A percentile compares a stretch with the other conserved stretches of the same genome.
phyloP scores from a whole-genome alignment of 2,888 invertebrate genomes.

The Drosophila silvestris region DNA sequence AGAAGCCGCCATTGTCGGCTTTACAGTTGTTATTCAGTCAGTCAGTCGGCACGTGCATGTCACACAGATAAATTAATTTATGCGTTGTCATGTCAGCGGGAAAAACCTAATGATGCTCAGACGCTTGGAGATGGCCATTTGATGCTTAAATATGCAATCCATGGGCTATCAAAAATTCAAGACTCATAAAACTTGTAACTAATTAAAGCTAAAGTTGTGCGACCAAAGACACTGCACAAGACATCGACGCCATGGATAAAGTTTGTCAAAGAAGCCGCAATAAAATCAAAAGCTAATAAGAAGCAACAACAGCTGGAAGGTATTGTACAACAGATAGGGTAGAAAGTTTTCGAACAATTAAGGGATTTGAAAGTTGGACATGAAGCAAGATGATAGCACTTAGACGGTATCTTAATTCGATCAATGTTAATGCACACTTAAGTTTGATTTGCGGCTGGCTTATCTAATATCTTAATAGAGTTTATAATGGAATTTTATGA shows the following conservation, averaged over 20 bases:
- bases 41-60: constrained; percentile 30
- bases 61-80: constrained; percentile 47
- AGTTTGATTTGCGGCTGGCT: constrained; percentile 19
- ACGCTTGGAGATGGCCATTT: constrained; percentile 9
- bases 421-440: constrained; percentile 41
- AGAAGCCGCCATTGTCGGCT: constrained; percentile 20
- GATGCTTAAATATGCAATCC: constrained; percentile 46
- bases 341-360: constrained; percentile 57
- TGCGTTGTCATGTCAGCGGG: constrained; percentile 49
- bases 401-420: constrained; percentile 37
- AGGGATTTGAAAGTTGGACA: constrained; percentile 56
- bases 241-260: constrained; percentile 30
- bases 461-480: constrained; percentile 31
- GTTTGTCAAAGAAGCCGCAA: constrained; percentile 54
- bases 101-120: constrained; percentile 16
- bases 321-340: constrained; percentile 29
- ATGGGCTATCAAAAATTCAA: constrained; percentile 52
- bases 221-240: constrained; percentile 14
- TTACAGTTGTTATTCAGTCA: constrained; percentile 28
- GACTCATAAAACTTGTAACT: constrained; percentile 53
- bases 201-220: constrained; percentile 47
- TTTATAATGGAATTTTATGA: constrained; percentile 10
- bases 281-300: constrained; percentile 48
- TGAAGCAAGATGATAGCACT: constrained; percentile 15
- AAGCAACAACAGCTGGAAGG: neutral